These are phyloP conservation scores for Actenoides hombroni DNA, from an alignment of 2,113 vertebrate species.

Conservation along the genomic window DNA sequence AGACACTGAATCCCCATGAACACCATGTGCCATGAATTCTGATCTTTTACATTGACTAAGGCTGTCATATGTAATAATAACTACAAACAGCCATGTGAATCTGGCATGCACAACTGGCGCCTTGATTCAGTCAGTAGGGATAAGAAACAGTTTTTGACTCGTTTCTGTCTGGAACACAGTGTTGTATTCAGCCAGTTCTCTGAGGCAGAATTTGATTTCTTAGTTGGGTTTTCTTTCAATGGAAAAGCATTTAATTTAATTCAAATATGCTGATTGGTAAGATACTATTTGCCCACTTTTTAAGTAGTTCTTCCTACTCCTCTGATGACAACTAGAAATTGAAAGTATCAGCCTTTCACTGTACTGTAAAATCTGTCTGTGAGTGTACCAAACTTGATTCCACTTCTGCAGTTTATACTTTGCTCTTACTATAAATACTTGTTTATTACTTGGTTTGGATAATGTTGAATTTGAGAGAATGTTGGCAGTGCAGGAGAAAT, in stretches of 20 bases:
- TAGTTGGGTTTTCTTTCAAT: background rate
- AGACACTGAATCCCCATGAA: background rate
- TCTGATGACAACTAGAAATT: background rate
- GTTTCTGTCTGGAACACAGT: background rate
- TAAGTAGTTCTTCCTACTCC: background rate
- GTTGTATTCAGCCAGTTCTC: background rate
- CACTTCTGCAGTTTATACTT: background rate
- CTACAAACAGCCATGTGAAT: rapidly evolving
- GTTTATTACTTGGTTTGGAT: background rate
- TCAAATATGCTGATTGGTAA: background rate
- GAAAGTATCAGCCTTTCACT: background rate
- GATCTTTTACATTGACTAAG: background rate
- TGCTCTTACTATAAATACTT: background rate
- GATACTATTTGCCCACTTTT: background rate
- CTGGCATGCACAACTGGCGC: background rate
- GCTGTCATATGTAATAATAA: background rate
- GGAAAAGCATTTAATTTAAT: background rate
- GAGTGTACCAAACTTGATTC: background rate
- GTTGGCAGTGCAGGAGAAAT: background rate
- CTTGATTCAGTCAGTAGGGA: background rate
- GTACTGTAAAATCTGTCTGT: background rate
- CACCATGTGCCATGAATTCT: background rate
- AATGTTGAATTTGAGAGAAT: background rate
- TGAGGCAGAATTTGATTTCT: background rate
- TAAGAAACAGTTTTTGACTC: background rate